Evolutionary conservation across 2,113 vertebrate species (phyloP), one percentile per base, ranked within the genome.

Genomic region (Chunga burmeisteri): DNA sequence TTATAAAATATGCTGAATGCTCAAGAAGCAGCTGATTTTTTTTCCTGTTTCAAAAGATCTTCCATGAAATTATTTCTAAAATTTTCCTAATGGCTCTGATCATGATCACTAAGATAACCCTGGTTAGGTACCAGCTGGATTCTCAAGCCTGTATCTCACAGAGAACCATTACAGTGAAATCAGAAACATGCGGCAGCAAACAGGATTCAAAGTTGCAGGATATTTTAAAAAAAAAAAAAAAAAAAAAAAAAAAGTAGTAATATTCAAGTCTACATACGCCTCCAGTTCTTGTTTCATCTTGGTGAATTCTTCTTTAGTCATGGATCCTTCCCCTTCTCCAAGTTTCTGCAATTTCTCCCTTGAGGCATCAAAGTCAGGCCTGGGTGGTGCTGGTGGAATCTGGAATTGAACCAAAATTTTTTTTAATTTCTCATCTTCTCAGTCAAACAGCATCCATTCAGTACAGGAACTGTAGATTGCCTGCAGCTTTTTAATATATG

Each of bases 261-360:
- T 40, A 93, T 94, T 73, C 52, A 90, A 78, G 79, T 94, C 85
- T 84, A 98, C 98, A 94, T 98, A 99, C 99, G 99, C 99, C 98
- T 99, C 99, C 56, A 99, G 98, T 96, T 99, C 99, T 98, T 99
- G 99, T 96, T 99, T 99, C 99, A 99, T 99, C 97, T 99, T 99
- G 23, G 99, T 99, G 97, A 99, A 99, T 96, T 99, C 99, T 95
- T 99, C 99, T 98, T 99, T 99, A 81, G 99, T 99, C 99, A 99
- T 99, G 22, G 99, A 99, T 21, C 99, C 99, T 97, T 99, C 99
- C 61, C 99, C 99, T 97, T 99, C 99, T 52, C 99, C 99, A 81
- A 99, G 98, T 90, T 99, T 99, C 98, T 99, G 99, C 47, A 99
- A 96, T 97, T 99, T 99, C 97, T 99, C 99, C 95, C 99, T 98